A percentile compares a stretch with the other conserved stretches of the same genome.
phyloP scores from a whole-genome alignment of 2,113 vertebrate genomes.

The Procavia capensis region DNA sequence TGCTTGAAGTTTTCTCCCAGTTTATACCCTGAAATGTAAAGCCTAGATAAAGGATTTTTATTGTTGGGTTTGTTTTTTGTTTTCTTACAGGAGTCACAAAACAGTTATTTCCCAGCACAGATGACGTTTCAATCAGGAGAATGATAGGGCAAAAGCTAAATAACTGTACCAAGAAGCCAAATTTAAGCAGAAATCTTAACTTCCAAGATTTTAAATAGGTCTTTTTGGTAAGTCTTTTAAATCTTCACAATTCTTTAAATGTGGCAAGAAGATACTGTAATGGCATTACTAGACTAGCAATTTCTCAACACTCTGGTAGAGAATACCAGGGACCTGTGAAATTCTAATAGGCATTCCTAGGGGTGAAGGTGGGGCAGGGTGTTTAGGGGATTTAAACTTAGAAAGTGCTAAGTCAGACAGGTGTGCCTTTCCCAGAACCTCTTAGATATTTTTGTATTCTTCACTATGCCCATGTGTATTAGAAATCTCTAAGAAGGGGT shows the following conservation, averaged over 20 bases:
- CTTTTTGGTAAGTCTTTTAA: conserved; percentile 82
- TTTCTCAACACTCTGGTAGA: background rate
- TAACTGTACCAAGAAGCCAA: conserved; percentile 89
- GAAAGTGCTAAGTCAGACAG: background rate
- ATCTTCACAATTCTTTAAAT: background rate
- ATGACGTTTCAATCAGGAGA: conserved; percentile 87
- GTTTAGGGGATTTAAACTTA: background rate
- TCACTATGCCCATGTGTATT: background rate
- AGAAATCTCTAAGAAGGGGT: background rate
- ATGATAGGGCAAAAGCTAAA: conserved; percentile 90
- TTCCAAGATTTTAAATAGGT: conserved; percentile 86
- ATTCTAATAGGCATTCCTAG: background rate
- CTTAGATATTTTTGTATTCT: background rate
- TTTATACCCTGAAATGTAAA: conserved; percentile 6
- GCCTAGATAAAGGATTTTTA: background rate
- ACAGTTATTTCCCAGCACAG: conserved; percentile 87
- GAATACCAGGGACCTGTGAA: background rate
- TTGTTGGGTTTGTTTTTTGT: conserved; percentile 6
- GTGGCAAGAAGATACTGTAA: background rate
- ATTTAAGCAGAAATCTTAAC: conserved; percentile 86
- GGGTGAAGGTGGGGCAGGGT: background rate
- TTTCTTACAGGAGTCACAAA: conserved; percentile 87
- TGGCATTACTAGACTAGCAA: background rate
- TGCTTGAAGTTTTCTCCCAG: conserved; percentile 38
- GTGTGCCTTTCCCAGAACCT: background rate